Conservation (phyloP, 2,888 invertebrate genomes). For the Athetis lepigone region DNA sequence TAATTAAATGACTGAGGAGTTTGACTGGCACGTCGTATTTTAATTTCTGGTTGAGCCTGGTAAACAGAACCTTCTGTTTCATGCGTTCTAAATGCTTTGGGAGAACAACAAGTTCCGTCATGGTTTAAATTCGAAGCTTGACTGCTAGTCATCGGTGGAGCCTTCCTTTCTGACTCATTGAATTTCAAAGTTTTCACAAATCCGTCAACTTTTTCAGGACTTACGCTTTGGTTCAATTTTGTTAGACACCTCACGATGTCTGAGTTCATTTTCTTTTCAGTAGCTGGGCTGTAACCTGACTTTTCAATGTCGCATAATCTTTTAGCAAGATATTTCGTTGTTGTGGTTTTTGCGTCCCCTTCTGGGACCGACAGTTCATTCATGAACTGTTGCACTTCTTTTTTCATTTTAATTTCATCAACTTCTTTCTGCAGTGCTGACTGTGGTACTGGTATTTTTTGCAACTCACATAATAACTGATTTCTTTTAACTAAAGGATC, state of each 20-base stretch:
- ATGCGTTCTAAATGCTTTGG: conserved; percentile 1
- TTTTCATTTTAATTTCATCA: conserved; percentile 75
- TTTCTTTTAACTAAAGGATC: conserved; percentile 71
- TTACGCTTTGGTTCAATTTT: conserved; percentile 66
- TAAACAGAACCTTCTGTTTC: not conserved
- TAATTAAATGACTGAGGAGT: not conserved
- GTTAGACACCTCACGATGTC: conserved; percentile 69
- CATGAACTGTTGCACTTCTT: conserved; percentile 74
- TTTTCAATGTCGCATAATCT: conserved; percentile 73
- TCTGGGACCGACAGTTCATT: conserved; percentile 57
- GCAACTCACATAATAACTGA: conserved; percentile 76
- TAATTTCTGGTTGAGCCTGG: not conserved
- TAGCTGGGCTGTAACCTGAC: conserved; percentile 64
- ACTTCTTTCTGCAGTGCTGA: conserved; percentile 70
- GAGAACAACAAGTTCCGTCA: not conserved
- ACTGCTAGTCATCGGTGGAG: conserved; percentile 29
- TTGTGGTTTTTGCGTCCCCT: conserved; percentile 58
- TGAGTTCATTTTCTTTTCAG: conserved; percentile 71
- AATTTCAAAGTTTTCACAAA: conserved; percentile 71
- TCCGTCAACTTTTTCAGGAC: conserved; percentile 58
- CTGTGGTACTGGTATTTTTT: conserved; percentile 71
- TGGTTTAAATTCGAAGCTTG: conserved; percentile 37
- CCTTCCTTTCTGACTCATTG: conserved; percentile 64
- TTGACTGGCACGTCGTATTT: not conserved
- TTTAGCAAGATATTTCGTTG: conserved; percentile 70